Base-by-base conservation (phyloP, 2,888 invertebrate genomes). In the Eupithecia insigniata region DNA sequence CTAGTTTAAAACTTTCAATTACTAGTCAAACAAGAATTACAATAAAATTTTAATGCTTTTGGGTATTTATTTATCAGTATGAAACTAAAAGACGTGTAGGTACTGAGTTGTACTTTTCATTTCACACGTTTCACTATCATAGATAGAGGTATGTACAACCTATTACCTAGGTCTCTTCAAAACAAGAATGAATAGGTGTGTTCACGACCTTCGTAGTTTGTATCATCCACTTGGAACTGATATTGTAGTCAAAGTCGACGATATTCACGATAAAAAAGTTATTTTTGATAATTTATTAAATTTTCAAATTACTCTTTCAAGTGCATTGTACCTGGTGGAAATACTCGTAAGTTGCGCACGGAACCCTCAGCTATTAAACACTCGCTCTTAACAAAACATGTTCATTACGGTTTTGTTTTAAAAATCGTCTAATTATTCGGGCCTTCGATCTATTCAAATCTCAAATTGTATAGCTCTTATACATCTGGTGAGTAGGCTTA, bases 341-440 rank as follows among this genome's bases (percentile, higher is more conserved):
- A n/a, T 3, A 32, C n/a, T n/a, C n/a, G n/a, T 36, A 36, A 36
- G 32, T 61, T 14, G 32, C 55, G 36, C 39, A 28, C 55, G 51
- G 70, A 73, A 73, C 70, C 73, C 12, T 6, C 7, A 60, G 51
- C 18, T 32, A 28, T 51, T 16, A 32, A 34, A 39, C 2, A 22
- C 34, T 68, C 66, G 60, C 66, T 26, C 71, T 71, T 73, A 68
- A 36, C 70, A 10, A 65, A 74, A 69, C 62, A 16, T 66, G 65
- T 74, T 86, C 83, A 80, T 75, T 79, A 67, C 68, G 82, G 83
- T 87, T 85, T 87, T 88, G 86, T 91, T 89, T 89, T 89, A 78
- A 81, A 84, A 82, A 81, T 86, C 85, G 79, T 83, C 85, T 86
- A 87, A 88, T 89, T 89, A 88, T 82, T 84, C 82, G 70, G 73